Percentiles rank a stretch among this genome's conserved stretches.
phyloP scores from a whole-genome alignment of 2,113 vertebrate genomes.

The Burhinus oedicnemus region DNA sequence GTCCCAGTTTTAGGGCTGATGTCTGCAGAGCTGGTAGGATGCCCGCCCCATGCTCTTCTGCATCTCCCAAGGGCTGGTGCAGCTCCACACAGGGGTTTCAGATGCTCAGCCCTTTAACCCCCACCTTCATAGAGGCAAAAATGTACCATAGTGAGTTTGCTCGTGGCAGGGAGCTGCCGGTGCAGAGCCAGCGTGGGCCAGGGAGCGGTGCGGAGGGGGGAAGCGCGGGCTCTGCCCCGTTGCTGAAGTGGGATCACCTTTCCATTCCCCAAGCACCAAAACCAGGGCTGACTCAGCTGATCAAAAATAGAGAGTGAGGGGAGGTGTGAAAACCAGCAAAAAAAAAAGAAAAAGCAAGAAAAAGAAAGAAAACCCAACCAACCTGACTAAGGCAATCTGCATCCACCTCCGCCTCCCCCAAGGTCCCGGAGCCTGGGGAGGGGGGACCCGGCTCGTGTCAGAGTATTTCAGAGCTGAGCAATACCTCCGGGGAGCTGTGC shows the following conservation, averaged over 20 bases:
- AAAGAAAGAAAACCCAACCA: constrained; percentile 16
- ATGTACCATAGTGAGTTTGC: neutral
- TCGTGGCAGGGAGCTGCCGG: accelerated
- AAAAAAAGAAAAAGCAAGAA: neutral
- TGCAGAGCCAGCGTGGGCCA: accelerated
- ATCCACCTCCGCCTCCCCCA: accelerated
- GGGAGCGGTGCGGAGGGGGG: neutral
- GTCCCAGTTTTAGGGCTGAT: neutral
- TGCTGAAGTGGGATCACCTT: constrained; percentile 1
- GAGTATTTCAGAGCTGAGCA: neutral
- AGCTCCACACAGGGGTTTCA: neutral
- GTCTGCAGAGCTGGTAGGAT: neutral
- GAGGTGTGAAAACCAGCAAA: constrained; percentile 45
- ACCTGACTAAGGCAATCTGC: constrained; percentile 15
- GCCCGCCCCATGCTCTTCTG: neutral
- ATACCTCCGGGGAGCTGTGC: neutral
- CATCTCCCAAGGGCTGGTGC: neutral
- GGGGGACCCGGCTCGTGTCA: accelerated
- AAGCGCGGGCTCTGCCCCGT: neutral
- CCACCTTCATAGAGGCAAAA: neutral
- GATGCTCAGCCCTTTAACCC: neutral
- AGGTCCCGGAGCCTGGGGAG: neutral
- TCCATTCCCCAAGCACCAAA: neutral
- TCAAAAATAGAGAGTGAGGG: constrained; percentile 65
- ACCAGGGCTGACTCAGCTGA: constrained; percentile 36